Base-by-base conservation (phyloP, 2,797 vertebrate species). In the Silurus lanzhouensis region DNA sequence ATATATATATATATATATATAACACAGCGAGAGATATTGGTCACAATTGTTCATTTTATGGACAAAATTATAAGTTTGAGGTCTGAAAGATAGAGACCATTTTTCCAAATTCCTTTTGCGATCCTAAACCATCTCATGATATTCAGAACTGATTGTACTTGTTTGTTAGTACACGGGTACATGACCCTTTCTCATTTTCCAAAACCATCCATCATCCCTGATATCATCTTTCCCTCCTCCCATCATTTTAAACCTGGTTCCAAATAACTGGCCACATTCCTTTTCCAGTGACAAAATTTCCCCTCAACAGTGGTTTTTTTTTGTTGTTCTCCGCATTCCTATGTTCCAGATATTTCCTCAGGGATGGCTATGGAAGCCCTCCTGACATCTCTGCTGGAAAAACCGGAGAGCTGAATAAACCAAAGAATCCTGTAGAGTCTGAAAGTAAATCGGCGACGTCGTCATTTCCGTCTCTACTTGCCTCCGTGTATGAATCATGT, bases 381-480 rank as follows among this genome's bases (percentile, higher is more conserved):
- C 38, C 74, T 25, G 67, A 74, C 75, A 79, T 14, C 12, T n/a
- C 48, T 13, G 14, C 20, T 74, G 85, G 82, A 83, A 83, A 70
- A 86, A 48, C 20, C 13, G 2, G n/a, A 82, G 22, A 13, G 44
- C 61, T 68, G 84, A 75, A 81, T 74, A 66, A 82, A 67, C n/a
- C 84, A 22, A 46, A 60, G 25, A 58, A 57, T 14, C 3, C 13
- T 67, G 67, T 20, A 12, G 19, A 12, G 31, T 25, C n/a, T 58
- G n/a, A 27, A 27, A 61, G 64, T 5, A 72, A 48, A 80, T 80
- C 22, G 10, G 52, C 10, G 22, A 25, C 15, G 75, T 9, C 5
- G 58, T 83, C 67, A 31, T 58, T 83, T 87, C 76, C 48, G 38
- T 48, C 68, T 81, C 25, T 15, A 12, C 79, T 80, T 80, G 48